Evolutionary conservation across 1,140 invertebrate genomes (phyloP).

Genomic region (Meloidogyne floridensis): DNA sequence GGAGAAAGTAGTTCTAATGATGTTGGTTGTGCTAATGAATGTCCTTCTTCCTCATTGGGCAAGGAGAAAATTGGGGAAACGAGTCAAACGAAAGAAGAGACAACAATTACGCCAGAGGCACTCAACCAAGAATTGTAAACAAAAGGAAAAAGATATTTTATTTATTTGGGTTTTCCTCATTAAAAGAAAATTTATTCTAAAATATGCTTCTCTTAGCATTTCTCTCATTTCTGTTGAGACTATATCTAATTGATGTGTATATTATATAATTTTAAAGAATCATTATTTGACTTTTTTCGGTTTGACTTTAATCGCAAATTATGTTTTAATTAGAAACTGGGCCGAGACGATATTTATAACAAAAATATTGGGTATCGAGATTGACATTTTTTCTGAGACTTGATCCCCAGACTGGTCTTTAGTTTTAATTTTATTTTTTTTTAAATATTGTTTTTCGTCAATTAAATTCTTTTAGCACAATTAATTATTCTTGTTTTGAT

Average conservation of each 20-base stretch:
- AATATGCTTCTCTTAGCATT: not conserved
- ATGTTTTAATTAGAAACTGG: too few relatives aligned
- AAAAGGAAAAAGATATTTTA: not conserved
- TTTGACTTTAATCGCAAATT: not conserved
- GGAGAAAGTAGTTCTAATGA: not conserved
- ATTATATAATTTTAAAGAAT: not conserved
- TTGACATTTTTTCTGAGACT: too few relatives aligned
- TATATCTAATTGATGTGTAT: not conserved
- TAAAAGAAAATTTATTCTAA: not conserved
- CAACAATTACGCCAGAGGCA: not conserved
- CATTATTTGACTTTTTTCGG: not conserved
- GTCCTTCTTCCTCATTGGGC: not conserved
- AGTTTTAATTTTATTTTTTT: too few relatives aligned
- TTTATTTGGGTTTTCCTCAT: not conserved
- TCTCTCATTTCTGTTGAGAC: not conserved
- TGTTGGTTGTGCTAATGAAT: not conserved
- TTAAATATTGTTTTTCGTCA: too few relatives aligned
- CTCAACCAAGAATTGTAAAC: not conserved
- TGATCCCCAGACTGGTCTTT: too few relatives aligned
- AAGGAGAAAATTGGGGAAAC: slow-evolving; percentile 7
- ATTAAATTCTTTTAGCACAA: too few relatives aligned
- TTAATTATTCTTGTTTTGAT: too few relatives aligned
- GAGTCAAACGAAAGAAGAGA: not conserved
- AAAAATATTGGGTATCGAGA: too few relatives aligned
- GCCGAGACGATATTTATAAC: too few relatives aligned